phyloP scores from a whole-genome alignment of 2,797 vertebrate species.

The Chloroceryle amazona region DNA sequence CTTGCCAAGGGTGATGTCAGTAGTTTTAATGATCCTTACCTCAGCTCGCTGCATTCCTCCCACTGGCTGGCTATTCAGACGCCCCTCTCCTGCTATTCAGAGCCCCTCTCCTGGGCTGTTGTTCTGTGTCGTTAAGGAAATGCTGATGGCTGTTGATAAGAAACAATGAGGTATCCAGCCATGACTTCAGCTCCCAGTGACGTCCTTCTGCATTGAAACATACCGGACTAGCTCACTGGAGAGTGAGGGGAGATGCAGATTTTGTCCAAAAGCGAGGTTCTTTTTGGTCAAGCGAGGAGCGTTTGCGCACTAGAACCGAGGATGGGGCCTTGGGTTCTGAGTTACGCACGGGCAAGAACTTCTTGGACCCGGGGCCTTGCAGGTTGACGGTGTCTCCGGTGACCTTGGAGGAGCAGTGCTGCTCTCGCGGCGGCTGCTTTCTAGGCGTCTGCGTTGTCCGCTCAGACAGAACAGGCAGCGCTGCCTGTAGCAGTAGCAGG shows the following conservation, averaged over 20 bases:
- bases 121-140: slow-evolving; percentile 78
- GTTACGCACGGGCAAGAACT: background rate
- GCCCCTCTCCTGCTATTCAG: background rate
- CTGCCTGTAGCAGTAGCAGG: background rate
- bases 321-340: background rate
- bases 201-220: slow-evolving; percentile 25
- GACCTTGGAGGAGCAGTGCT: background rate
- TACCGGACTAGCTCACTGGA: background rate
- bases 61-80: slow-evolving; percentile 3
- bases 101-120: background rate
- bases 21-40: slow-evolving; percentile 77
- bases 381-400: background rate
- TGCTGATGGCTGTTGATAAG: slow-evolving; percentile 74
- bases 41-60: slow-evolving; percentile 63
- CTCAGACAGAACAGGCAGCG: background rate
- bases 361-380: background rate
- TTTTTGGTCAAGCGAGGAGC: background rate
- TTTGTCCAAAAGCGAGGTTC: background rate
- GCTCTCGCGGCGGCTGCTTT: background rate
- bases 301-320: background rate
- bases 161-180: slow-evolving; percentile 60
- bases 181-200: slow-evolving; percentile 35
- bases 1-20: slow-evolving; percentile 85
- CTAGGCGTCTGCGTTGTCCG: no score
- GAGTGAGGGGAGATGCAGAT: background rate